Base-by-base conservation (phyloP, 2,113 vertebrate genomes). In the Rhinoderma darwinii region DNA sequence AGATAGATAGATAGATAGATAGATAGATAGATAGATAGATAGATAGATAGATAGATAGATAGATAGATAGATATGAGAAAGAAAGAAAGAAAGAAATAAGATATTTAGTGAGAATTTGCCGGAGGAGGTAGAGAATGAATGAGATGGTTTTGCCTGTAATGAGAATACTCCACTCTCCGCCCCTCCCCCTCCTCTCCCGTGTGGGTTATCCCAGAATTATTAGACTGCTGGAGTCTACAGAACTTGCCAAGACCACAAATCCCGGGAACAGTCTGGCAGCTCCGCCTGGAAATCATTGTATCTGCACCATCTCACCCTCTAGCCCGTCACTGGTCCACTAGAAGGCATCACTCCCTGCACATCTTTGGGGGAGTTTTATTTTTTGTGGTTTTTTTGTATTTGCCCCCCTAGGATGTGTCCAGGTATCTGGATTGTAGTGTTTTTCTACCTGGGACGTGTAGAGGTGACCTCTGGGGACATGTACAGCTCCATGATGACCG, bases 401-500 rank as follows among this genome's bases (percentile, higher is more conserved):
- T 44, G 6, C 32, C 11, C 30, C 18, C 5, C n/a, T 56, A 47
- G 50, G 50, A 79, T 37, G 51, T 20, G 27, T 54, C n/a, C n/a
- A 1, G 25, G 59, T 5, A 9, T 81, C 39, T 44, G 39, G 80
- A 44, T 68, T 12, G 27, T 74, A 20, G 92, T 89, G 43, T 0
- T 88, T 44, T 37, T 79, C 0, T 88, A 66, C 68, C 44, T 89
- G 72, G n/a, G 89, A 4, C 37, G 47, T 4, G 0, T 56, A 54
- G 86, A 63, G 0, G 35, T 27, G 80, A 89, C 66, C 4, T 77
- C 66, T 0, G 88, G 83, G 5, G 92, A 96, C 85, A 94, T 91
- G 39, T 96, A 90, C 83, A 95, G 93, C 15, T 95, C 95, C 54
- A 90, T 95, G 89, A 86, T 90, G 66, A 93, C 93, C 89, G 89